A percentile compares a stretch with the other conserved stretches of the same genome.
phyloP scores from a whole-genome alignment of 2,888 invertebrate species.

The Meghimatium bilineatum region DNA sequence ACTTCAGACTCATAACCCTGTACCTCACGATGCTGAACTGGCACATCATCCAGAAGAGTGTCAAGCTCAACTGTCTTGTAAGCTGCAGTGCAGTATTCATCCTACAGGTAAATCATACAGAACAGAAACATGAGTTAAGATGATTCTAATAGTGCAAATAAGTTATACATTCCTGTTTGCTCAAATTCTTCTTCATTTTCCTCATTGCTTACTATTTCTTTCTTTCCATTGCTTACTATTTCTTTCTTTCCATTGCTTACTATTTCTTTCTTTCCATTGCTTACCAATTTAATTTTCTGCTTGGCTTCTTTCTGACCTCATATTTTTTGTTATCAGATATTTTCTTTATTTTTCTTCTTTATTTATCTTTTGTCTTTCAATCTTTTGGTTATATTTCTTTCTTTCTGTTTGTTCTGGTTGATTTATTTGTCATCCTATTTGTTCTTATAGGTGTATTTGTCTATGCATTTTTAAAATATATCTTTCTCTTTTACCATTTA shows the following conservation, averaged over 20 bases:
- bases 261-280: background rate
- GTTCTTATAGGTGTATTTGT: too few species aligned
- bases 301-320: background rate
- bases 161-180: too few species aligned
- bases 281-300: background rate
- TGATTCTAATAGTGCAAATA: too few species aligned
- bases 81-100: conserved; percentile 77
- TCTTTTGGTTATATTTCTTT: background rate
- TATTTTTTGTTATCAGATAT: background rate
- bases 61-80: conserved; percentile 78
- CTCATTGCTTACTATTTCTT: background rate
- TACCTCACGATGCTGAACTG: conserved; percentile 76
- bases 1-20: conserved; percentile 72
- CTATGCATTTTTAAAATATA: too few species aligned
- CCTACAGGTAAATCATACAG: conserved; percentile 57
- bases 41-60: conserved; percentile 73
- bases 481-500: too few species aligned
- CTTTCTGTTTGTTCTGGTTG: background rate
- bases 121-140: too few species aligned
- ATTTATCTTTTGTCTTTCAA: background rate
- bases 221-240: background rate
- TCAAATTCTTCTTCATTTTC: too few species aligned
- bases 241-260: background rate
- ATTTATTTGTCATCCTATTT: too few species aligned
- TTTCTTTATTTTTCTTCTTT: background rate